Base-by-base conservation (phyloP, 2,113 vertebrate genomes). In the Hassar affinis region DNA sequence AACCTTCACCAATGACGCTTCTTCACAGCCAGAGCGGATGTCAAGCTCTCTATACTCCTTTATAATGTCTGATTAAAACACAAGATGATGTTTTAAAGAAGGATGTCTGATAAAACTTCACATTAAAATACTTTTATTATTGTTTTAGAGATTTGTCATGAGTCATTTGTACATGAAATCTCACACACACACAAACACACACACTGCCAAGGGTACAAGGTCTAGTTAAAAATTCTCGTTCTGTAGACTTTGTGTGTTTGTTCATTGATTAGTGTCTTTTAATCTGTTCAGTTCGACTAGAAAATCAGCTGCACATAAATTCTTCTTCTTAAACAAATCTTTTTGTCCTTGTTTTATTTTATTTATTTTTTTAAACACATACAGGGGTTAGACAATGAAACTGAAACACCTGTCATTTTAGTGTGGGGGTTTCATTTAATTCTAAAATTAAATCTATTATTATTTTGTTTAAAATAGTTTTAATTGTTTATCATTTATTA, bases 221-320 rank as follows among this genome's bases (percentile, higher is more conserved):
- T n/a, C n/a, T 7, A 45, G 56, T 78, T 59, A 42, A 78, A 45
- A 15, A 61, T 78, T 78, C 14, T 45, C 12, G 0, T 9, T 8
- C 33, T 35, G 25, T 35, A 54, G 35, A 61, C 77, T 45, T 78
- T 78, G 77, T 78, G 42, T 78, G 52, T 59, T 82, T 85, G 71
- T 59, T 42, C 20, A 74, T 47, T 45, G 74, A 76, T 54, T 22
- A 11, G 0, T 75, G 42, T 5, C 17, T 49, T 54, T 33, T 52
- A 30, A 74, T 74, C 49, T 54, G 11, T 38, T 22, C 30, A 14
- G 9, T 12, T 80, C 14, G 35, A 17, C 52, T n/a, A 52, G 30
- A 66, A 35, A 5, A 6, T 51, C 38, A 35, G 11, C 30, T 20
- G 30, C 38, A 33, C 27, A 14, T 30, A 62, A 62, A n/a, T 47